phyloP scores from a whole-genome alignment of 1,140 invertebrate species.

The Drosophila elegans region DNA sequence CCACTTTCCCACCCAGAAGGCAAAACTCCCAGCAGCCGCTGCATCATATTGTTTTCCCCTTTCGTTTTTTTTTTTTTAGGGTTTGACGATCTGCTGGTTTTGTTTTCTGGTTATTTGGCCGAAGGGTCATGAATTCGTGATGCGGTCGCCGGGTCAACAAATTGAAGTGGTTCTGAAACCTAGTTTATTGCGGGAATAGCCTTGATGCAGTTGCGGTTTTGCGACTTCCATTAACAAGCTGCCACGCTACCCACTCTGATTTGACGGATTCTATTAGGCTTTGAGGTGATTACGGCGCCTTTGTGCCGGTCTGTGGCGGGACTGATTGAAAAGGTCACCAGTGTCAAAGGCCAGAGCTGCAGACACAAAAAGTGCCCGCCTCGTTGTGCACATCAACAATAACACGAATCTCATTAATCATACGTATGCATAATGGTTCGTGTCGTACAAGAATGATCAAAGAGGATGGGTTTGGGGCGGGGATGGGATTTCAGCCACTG shows the following conservation, averaged over 20 bases:
- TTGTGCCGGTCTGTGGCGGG: conserved; percentile 10
- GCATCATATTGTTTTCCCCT: conserved; percentile 35
- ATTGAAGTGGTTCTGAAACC: conserved; percentile 72
- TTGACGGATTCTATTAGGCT: conserved; percentile 49
- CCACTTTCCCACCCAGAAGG: not conserved
- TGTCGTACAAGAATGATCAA: conserved; percentile 54
- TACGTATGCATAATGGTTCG: conserved; percentile 77
- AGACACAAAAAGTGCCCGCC: conserved; percentile 24
- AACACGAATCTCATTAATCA: conserved; percentile 81
- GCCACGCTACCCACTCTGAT: conserved; percentile 17
- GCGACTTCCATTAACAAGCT: not conserved
- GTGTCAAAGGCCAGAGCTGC: conserved; percentile 24
- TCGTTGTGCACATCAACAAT: conserved; percentile 66
- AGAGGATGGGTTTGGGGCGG: conserved; percentile 6
- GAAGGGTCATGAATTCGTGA: conserved; percentile 76
- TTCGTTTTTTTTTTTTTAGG: conserved; percentile 7
- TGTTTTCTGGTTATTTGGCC: conserved; percentile 64
- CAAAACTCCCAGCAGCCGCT: conserved; percentile 44
- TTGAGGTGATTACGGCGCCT: conserved; percentile 42
- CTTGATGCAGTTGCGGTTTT: conserved; percentile 42
- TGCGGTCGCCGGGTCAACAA: conserved; percentile 67
- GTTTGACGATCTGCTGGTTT: conserved; percentile 2
- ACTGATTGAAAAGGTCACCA: conserved; percentile 49
- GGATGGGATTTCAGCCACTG: conserved; percentile 18
- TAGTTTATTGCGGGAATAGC: conserved; percentile 14